A percentile compares a stretch with the other conserved stretches of the same genome.
phyloP scores from a whole-genome alignment of 2,888 invertebrate species.

The Escarpia spicata region DNA sequence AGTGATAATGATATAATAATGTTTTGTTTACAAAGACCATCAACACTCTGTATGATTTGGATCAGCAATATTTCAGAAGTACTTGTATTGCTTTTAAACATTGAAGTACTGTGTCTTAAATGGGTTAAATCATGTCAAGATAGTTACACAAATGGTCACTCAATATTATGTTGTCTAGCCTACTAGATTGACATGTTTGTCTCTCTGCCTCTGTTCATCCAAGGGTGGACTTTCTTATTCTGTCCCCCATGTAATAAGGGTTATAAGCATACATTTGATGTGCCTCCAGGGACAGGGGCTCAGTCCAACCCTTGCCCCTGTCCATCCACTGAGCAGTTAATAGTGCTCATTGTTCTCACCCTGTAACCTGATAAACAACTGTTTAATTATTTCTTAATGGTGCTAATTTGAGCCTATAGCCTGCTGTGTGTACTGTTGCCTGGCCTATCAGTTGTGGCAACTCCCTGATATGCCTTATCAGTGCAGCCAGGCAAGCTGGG shows the following conservation, averaged over 20 bases:
- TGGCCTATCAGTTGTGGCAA: not conserved
- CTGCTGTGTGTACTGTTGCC: not conserved
- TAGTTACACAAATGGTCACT: not conserved
- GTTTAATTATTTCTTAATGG: conserved; percentile 16
- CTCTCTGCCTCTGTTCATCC: not conserved
- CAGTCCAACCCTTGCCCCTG: not conserved
- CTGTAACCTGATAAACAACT: conserved; percentile 16
- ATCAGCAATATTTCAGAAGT: not conserved
- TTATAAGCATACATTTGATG: not conserved
- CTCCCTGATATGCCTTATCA: not conserved
- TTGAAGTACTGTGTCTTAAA: not conserved
- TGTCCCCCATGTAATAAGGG: not conserved
- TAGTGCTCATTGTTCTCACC: not conserved
- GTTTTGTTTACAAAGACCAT: not conserved
- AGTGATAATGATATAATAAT: too few species aligned
- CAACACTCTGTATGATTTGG: not conserved
- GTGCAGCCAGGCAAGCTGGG: not conserved
- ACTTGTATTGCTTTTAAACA: not conserved
- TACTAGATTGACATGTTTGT: not conserved
- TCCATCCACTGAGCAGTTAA: not conserved
- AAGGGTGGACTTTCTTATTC: not conserved
- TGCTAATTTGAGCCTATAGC: not conserved
- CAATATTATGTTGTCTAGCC: not conserved
- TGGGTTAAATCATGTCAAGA: not conserved
- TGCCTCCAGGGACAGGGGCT: not conserved